phyloP scores from a whole-genome alignment of 2,113 vertebrate species.

The Ptilonorhynchus violaceus region DNA sequence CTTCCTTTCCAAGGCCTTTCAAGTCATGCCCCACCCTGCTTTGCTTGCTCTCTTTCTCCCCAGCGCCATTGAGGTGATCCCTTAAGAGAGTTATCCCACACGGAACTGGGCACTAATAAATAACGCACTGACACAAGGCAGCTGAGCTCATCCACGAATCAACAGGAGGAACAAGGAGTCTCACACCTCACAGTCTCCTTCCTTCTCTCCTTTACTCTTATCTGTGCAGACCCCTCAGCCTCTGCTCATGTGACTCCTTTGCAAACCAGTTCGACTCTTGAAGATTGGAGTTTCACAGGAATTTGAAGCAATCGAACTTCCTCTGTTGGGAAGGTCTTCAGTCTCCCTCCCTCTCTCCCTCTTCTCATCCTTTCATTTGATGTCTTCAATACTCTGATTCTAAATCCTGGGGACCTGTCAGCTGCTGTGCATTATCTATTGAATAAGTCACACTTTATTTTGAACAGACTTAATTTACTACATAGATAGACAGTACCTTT shows the following conservation, averaged over 20 bases:
- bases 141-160: neutral
- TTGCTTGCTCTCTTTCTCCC: neutral
- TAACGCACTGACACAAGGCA: neutral
- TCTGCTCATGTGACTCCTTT: neutral
- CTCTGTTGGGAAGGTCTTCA: neutral
- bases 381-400: neutral
- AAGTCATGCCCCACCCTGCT: neutral
- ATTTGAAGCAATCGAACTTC: neutral
- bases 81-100: neutral
- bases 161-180: neutral
- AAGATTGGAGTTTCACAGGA: neutral
- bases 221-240: neutral
- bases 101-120: neutral
- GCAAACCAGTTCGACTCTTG: neutral
- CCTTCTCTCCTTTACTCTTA: neutral
- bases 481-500: neutral
- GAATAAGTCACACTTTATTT: neutral
- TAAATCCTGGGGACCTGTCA: neutral
- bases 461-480: neutral
- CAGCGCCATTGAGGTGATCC: rapidly evolving
- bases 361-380: neutral
- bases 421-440: neutral
- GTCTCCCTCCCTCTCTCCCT: neutral
- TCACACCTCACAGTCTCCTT: neutral
- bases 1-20: neutral